Base-by-base conservation (phyloP, 2,113 vertebrate species). In the Indicator indicator region DNA sequence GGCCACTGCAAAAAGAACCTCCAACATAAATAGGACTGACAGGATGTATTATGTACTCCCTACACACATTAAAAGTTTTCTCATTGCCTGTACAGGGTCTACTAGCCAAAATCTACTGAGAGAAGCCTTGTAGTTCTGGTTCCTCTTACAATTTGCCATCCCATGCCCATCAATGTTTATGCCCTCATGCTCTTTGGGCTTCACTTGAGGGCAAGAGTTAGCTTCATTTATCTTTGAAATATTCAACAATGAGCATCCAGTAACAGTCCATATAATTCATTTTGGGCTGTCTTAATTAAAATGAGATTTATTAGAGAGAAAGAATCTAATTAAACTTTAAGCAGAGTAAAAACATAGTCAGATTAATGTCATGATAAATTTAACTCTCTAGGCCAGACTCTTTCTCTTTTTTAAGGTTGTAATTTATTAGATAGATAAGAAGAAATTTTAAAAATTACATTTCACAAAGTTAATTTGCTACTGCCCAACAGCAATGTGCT, bases 321-420 rank as follows among this genome's bases (percentile, higher is more conserved):
- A 84, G 85, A 87, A 88, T 93, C 93, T 96, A 96, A 96, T 96
- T 94, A 96, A 96, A 96, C 69, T 94, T 95, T 94, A 88, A 83
- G 62, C 44, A 85, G 77, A 86, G 67, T 78, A 68, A 90, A 96
- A 97, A 93, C 65, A 94, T 17, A 82, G 94, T 58, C 60, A 96
- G 94, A 96, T 86, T 83, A 94, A 93, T 90, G 73, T 83, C 50
- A 77, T 59, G 91, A 95, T 95, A 95, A 94, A 95, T 94, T 82
- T 83, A 89, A 91, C 60, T 96, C 83, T 93, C 64, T 89, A 75
- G 79, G 40, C 70, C 62, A 95, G 46, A 94, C 65, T 89, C 70
- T 72, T 83, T 52, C 60, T 65, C 46, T 88, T 88, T 94, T 96
- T 86, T 83, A 93, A 92, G 72, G 62, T 46, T 80, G 33, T 46